Conservation (phyloP, 1,140 invertebrate species). For the Mercenaria mercenaria region DNA sequence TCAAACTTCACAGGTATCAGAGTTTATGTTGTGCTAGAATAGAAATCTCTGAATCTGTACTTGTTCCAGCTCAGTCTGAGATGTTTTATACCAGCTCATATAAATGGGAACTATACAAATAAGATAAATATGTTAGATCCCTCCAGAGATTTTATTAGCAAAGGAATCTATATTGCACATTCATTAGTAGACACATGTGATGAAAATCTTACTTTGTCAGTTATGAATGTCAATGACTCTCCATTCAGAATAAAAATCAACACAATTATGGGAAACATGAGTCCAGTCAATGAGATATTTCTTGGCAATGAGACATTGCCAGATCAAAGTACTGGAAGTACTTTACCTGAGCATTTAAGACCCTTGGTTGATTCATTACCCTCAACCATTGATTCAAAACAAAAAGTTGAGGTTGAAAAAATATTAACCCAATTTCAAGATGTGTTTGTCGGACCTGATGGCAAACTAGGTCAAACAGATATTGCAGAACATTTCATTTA, state of each 20-base stretch:
- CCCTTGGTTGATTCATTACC: constrained; percentile 12
- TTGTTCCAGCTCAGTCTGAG: constrained; percentile 40
- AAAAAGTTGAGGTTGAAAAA: not conserved
- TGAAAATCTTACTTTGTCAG: not conserved
- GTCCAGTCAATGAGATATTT: not conserved
- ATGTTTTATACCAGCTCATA: constrained; percentile 25
- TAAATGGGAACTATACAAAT: not conserved
- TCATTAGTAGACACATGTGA: constrained; percentile 4
- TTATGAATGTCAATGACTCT: constrained; percentile 34
- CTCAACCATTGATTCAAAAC: not conserved
- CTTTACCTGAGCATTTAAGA: constrained; percentile 61
- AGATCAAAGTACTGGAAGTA: too few relatives aligned
- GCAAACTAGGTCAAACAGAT: constrained; percentile 56
- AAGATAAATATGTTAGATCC: constrained; percentile 46
- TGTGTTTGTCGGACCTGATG: constrained; percentile 62
- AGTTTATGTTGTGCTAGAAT: constrained; percentile 11
- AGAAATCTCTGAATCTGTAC: constrained; percentile 4
- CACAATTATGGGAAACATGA: not conserved
- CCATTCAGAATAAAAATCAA: constrained; percentile 9
- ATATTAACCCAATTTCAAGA: constrained; percentile 49
- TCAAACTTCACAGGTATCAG: constrained; percentile 6
- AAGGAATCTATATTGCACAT: constrained; percentile 47
- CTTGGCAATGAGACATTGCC: not conserved
- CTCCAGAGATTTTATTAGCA: not conserved
- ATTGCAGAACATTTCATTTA: constrained; percentile 62